Evolutionary conservation across 64 coral and sea anemone genomes (phyloP), one percentile per base, ranked within the genome.

Genomic region (Montipora sp.): DNA sequence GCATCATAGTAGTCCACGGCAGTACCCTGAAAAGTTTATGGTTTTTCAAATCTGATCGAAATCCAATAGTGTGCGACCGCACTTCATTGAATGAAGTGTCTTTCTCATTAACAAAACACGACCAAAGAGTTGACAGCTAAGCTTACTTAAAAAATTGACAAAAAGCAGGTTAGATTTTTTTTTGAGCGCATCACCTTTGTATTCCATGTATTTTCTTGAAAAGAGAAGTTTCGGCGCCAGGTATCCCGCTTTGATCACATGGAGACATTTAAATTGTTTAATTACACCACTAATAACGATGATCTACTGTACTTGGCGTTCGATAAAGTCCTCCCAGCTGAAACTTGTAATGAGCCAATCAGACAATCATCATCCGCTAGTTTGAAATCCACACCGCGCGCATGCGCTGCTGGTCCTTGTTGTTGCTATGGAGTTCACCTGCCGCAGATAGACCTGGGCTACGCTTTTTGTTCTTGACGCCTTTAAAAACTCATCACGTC

Each of bases 351-450:
- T 47, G 72, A 57, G 65, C 92, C 95, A 96, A 96, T 96, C 59
- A 84, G 23, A 89, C 75, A 18, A 9, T 79, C 76, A 15, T 71
- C 53, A 36, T 79, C 57, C 45, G 59, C 44, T 57, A 79, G 78
- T 80, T 75, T 57, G 79, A 66, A 83, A 83, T 87, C 89, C 94
- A 88, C 46, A 74, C 53, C 67, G 15, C 50, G 82, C 95, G 92
- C 95, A 81, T 97, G 95, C 77, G 83, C 71, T 8, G 8, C 22
- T 3, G 10, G 47, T 48, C 66, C 66, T 83, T 53, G 89, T 83
- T 53, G 89, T 97, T 94, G 92, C 95, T 92, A 94, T 97, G 92
- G 89, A 27, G 90, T 86, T 85, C 95, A 97, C 88, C 95, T 97
- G 93, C 19, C n/a, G 45, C 74, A 94, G 78, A 87, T 89, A 65